A percentile compares a stretch with the other conserved stretches of the same genome.
These are phyloP conservation scores for Aleadryas rufinucha DNA, from an alignment of 2,113 vertebrate species.

Conservation along the genomic window DNA sequence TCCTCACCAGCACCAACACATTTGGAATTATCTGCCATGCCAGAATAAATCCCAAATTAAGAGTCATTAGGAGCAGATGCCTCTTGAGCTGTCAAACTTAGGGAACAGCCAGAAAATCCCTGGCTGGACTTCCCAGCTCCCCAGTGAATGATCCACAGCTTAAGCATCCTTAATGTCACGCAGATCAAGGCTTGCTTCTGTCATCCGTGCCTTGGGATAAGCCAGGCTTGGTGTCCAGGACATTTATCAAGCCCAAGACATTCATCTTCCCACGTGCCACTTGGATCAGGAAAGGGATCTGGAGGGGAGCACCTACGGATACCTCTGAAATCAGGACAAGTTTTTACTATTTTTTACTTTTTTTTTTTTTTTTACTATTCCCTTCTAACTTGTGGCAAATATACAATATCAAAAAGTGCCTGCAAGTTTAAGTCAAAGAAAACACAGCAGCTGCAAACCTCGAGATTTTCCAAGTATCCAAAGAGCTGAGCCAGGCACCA, in stretches of 20 bases:
- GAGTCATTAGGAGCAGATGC: neutral
- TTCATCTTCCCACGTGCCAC: neutral
- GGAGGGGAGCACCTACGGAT: neutral
- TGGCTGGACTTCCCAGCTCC: neutral
- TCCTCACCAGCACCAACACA: neutral
- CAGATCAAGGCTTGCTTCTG: neutral
- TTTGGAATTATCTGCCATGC: neutral
- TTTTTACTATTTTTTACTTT: neutral
- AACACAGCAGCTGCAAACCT: neutral
- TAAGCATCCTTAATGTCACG: neutral
- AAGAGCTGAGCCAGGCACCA: neutral
- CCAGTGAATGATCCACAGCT: neutral
- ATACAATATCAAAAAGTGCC: rapidly evolving
- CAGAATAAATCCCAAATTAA: neutral
- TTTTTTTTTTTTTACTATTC: too few species aligned
- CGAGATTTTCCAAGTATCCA: neutral
- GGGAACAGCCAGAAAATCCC: neutral
- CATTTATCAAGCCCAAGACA: neutral
- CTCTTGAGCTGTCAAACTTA: neutral
- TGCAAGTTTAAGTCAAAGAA: neutral
- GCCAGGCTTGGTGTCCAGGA: neutral
- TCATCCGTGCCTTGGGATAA: neutral
- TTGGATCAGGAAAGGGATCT: neutral
- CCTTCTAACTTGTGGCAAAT: neutral
- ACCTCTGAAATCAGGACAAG: neutral